Evolutionary conservation across 2,888 invertebrate species (phyloP).

Genomic region (Archips crataeganus): DNA sequence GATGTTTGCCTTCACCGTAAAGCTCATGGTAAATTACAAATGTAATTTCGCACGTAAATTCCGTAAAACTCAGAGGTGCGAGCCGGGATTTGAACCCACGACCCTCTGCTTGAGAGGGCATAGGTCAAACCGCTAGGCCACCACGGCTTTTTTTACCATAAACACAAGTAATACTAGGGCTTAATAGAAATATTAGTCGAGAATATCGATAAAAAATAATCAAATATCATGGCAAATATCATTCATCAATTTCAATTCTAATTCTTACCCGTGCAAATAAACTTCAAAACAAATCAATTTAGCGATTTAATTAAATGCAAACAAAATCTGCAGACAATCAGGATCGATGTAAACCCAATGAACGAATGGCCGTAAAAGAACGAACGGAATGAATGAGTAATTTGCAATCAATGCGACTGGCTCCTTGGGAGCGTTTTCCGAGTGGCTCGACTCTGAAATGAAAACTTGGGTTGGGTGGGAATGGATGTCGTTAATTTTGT

Average conservation of each 20-base stretch:
- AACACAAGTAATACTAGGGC: too few relatives aligned
- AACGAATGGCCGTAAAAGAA: constrained; percentile 50
- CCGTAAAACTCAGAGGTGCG: too few relatives aligned
- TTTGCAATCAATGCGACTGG: constrained; percentile 52
- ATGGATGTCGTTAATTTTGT: constrained; percentile 9
- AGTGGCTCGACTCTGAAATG: constrained; percentile 44
- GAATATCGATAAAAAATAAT: neutral
- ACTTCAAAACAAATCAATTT: constrained; percentile 45
- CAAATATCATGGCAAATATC: neutral
- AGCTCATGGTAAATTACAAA: too few relatives aligned
- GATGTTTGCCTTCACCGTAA: too few relatives aligned
- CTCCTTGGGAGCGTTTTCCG: constrained; percentile 45
- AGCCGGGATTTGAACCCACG: too few relatives aligned
- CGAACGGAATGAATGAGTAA: constrained; percentile 53
- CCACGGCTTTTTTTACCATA: too few relatives aligned
- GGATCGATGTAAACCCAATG: constrained; percentile 45
- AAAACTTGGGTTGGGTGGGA: constrained; percentile 5
- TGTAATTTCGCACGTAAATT: too few relatives aligned
- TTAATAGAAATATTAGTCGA: neutral
- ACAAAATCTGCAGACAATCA: constrained; percentile 46
- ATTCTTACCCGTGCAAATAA: constrained; percentile 22
- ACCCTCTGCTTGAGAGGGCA: too few relatives aligned
- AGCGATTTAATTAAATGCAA: constrained; percentile 48
- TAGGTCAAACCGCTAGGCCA: too few relatives aligned
- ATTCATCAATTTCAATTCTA: constrained; percentile 35